Percentiles rank a stretch among this genome's conserved stretches.
These are phyloP conservation scores for Caloenas nicobarica DNA, from an alignment of 2,113 vertebrate genomes.

Conservation along the genomic window DNA sequence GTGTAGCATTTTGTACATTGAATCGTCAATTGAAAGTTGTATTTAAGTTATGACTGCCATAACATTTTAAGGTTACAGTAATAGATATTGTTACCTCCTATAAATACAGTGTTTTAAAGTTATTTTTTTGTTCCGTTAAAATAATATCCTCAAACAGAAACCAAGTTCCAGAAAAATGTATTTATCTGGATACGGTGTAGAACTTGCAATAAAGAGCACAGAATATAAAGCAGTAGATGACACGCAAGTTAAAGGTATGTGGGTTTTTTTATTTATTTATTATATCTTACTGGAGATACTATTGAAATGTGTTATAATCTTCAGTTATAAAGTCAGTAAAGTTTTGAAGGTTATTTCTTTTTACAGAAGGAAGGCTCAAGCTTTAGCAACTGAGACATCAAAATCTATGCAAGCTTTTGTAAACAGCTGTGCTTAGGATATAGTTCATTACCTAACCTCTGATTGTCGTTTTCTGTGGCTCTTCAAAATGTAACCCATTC, in stretches of 20 bases:
- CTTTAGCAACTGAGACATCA: not conserved
- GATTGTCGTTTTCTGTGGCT: not conserved
- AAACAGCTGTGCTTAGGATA: not conserved
- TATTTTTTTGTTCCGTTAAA: not conserved
- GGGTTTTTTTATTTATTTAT: not conserved
- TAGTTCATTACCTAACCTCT: not conserved
- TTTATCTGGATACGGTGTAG: slow-evolving; percentile 95
- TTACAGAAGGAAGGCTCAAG: not conserved
- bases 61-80: not conserved
- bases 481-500: not conserved
- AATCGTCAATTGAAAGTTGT: not conserved
- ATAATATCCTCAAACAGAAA: slow-evolving; percentile 73
- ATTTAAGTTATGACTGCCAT: not conserved
- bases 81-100: not conserved
- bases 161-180: slow-evolving; percentile 83
- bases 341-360: not conserved
- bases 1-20: not conserved
- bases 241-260: slow-evolving; percentile 86
- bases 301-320: not conserved
- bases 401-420: not conserved
- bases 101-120: not conserved
- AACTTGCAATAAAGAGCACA: slow-evolving; percentile 95
- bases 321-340: not conserved
- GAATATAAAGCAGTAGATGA: slow-evolving; percentile 98
- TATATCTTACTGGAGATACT: not conserved